Evolutionary conservation across 2,888 invertebrate species (phyloP), one percentile per base, ranked within the genome.

Genomic region (Sarcophaga carnaria): DNA sequence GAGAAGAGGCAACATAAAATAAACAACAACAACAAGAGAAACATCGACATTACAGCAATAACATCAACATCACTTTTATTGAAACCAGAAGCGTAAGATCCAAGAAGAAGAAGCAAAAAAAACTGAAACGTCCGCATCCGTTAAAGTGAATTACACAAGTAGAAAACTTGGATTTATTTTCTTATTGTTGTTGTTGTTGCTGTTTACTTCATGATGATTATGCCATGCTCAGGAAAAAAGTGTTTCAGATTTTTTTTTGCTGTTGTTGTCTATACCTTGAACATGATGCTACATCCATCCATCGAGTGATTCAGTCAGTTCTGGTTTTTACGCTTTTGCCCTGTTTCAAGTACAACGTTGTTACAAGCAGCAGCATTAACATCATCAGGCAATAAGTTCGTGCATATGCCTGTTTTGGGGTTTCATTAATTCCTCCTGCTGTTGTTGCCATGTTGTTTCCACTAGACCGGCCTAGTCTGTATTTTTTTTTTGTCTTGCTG

Each of bases 131-230:
- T 88, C 77, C 85, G 85, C 82, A 85, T 87, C 82, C 77, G 86
- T 79, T 87, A 72, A 83, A 78, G 80, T 85, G 59, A 82, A 74
- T 82, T 70, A 87, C 88, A 88, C 54, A 89, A 88, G 88, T 87
- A 80, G 64, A 89, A 89, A 88, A 89, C 89, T 74, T 80, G 86
- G 70, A 69, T 80, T 81, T 54, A 54, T 54, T 54, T 54, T 54
- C 0, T 54, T 89, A 89, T 89, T 90, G 88, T 59, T 71, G 76
- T 70, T 77, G 82, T 37, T 47, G 72, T 22, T 22, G 70, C 22
- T 62, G 59, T 20, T 64, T 22, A 60, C 17, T 75, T 17, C 59
- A 54, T 47, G 37, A 49, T 12, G 59, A 64, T 59, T 60, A 70
- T 86, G 20, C 59, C 60, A 62, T 83, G 80, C 79, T 74, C 60